Percentiles rank a stretch among this genome's conserved stretches.
These are phyloP conservation scores for Ornithoptera alexandrae DNA, from an alignment of 2,888 invertebrate species.

Conservation along the genomic window DNA sequence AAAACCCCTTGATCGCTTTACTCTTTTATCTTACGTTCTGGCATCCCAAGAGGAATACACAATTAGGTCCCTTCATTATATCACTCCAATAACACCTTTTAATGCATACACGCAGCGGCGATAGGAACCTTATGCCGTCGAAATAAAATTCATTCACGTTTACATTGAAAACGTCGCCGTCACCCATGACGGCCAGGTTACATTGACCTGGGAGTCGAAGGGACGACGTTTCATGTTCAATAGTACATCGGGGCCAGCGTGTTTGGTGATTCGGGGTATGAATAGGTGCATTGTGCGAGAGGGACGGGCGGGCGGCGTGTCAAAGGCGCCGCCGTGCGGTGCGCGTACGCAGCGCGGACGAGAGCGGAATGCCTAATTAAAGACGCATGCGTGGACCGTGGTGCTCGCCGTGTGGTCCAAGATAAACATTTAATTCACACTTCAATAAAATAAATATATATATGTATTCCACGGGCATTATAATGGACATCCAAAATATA, in stretches of 20 bases:
- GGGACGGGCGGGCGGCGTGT: conserved; percentile 57
- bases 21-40: conserved; percentile 61
- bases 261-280: conserved; percentile 49
- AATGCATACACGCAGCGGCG: conserved; percentile 38
- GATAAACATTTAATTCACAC: conserved; percentile 7
- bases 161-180: conserved; percentile 41
- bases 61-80: conserved; percentile 78
- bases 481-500: no score
- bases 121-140: conserved; percentile 35
- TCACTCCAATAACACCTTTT: conserved; percentile 77
- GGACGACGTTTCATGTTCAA: conserved; percentile 66
- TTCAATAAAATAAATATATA: no score
- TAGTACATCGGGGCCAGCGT: conserved; percentile 45
- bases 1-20: conserved; percentile 45
- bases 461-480: no score
- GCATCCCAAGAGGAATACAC: conserved; percentile 71
- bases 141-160: conserved; percentile 34
- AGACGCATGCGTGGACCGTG: conserved; percentile 74
- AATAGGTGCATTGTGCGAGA: conserved; percentile 75
- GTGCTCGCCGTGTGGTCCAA: conserved; percentile 42
- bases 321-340: conserved; percentile 72
- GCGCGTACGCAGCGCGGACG: conserved; percentile 75
- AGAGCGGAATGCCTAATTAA: conserved; percentile 77
- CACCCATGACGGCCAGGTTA: conserved; percentile 47
- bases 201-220: conserved; percentile 45